Conservation (phyloP, 2,113 vertebrate species). For the Bungarus multicinctus region DNA sequence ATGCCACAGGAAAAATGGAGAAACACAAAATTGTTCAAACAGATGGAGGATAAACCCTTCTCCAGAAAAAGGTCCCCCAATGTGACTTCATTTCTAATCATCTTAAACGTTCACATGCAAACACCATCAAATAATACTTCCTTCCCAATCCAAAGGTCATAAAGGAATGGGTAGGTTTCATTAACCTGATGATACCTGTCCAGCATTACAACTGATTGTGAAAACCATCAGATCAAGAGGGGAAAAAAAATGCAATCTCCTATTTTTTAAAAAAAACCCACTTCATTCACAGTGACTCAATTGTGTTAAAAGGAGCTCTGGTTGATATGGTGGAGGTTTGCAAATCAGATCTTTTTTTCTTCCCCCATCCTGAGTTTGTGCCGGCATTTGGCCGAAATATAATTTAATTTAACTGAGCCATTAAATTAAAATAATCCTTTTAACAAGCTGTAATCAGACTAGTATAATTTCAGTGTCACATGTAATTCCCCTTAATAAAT, state of each 20-base stretch:
- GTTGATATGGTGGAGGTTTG: neutral
- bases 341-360: neutral
- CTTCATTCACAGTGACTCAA: neutral
- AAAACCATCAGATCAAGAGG: neutral
- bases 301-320: neutral
- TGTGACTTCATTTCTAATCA: neutral
- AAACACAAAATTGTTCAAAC: neutral
- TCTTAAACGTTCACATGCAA: neutral
- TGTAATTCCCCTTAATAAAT: conserved; percentile 16
- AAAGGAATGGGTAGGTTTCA: neutral
- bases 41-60: neutral
- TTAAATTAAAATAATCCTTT: conserved; percentile 16
- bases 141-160: neutral
- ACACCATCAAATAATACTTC: neutral
- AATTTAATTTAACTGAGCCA: conserved; percentile 18
- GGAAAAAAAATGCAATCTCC: conserved; percentile 5
- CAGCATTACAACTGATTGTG: neutral
- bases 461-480: neutral
- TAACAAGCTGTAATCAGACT: conserved; percentile 10
- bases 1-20: neutral
- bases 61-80: neutral
- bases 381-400: neutral
- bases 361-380: neutral
- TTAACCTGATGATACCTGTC: neutral
- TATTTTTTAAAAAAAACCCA: neutral